These are phyloP conservation scores for Spisula subtruncata DNA, from an alignment of 2,888 invertebrate species.

Conservation along the genomic window DNA sequence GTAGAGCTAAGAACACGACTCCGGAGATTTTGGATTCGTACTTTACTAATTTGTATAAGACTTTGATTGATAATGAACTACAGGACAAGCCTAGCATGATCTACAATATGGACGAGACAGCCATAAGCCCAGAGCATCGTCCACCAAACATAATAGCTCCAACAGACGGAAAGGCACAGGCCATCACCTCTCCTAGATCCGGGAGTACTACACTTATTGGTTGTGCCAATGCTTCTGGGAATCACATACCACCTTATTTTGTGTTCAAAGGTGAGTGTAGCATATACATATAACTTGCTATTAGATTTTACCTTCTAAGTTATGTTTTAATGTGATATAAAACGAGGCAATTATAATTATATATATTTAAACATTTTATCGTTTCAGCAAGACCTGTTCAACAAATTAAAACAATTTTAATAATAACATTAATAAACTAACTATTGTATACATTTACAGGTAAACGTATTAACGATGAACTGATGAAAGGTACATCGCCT, in stretches of 20 bases:
- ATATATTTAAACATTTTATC: too few relatives aligned
- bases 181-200: conserved; percentile 36
- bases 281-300: too few relatives aligned
- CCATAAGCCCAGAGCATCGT: conserved; percentile 19
- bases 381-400: too few relatives aligned
- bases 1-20: neutral
- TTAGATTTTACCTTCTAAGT: too few relatives aligned
- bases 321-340: too few relatives aligned
- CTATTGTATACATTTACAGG: too few relatives aligned
- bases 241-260: conserved; percentile 37
- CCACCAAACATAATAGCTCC: conserved; percentile 26
- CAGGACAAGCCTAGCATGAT: conserved; percentile 10
- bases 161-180: neutral
- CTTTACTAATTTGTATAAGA: neutral
- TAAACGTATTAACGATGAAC: too few relatives aligned
- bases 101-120: conserved; percentile 38
- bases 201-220: conserved; percentile 35
- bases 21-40: neutral
- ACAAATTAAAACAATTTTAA: too few relatives aligned
- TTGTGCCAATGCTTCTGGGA: conserved; percentile 40
- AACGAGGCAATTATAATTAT: too few relatives aligned
- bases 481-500: too few relatives aligned
- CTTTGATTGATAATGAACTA: neutral
- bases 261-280: conserved; percentile 29
- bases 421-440: too few relatives aligned